A percentile compares a stretch with the other conserved stretches of the same genome.
phyloP scores from a whole-genome alignment of 2,797 vertebrate species.

The Carapus acus region DNA sequence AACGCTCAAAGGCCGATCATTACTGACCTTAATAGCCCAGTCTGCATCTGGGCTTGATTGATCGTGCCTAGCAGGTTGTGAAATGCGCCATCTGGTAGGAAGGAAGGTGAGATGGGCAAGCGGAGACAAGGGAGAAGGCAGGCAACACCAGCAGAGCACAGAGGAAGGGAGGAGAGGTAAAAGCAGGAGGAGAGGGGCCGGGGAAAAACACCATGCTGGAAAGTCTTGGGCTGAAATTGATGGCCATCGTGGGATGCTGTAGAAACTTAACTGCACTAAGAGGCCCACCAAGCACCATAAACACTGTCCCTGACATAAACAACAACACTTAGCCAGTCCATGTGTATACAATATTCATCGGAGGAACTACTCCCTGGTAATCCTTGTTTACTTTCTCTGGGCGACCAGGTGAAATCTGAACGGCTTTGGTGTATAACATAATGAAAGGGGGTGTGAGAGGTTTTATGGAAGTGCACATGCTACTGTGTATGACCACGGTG shows the following conservation, averaged over 20 bases:
- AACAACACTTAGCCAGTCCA: slow-evolving; percentile 76
- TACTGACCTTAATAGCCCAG: slow-evolving; percentile 74
- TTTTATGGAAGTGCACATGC: slow-evolving; percentile 24
- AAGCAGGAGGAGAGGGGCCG: slow-evolving; percentile 21
- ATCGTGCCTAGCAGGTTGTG: slow-evolving; percentile 81
- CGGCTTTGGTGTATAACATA: slow-evolving; percentile 48
- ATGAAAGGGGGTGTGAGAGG: slow-evolving; percentile 37
- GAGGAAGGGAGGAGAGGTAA: slow-evolving; percentile 57
- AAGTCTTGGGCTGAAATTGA: slow-evolving; percentile 70
- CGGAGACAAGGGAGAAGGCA: slow-evolving; percentile 61
- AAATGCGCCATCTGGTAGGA: slow-evolving; percentile 82
- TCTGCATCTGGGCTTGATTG: slow-evolving; percentile 74
- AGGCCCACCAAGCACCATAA: slow-evolving; percentile 77
- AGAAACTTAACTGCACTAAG: slow-evolving; percentile 77
- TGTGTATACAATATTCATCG: slow-evolving; percentile 78
- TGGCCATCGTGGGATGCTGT: slow-evolving; percentile 72
- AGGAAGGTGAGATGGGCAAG: slow-evolving; percentile 70
- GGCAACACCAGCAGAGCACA: slow-evolving; percentile 73
- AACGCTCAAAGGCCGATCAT: slow-evolving; percentile 75
- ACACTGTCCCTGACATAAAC: slow-evolving; percentile 77
- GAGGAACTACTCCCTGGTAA: slow-evolving; percentile 67
- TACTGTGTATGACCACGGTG: slow-evolving; percentile 20
- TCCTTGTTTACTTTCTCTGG: slow-evolving; percentile 69
- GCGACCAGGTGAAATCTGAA: slow-evolving; percentile 53
- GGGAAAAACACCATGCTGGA: slow-evolving; percentile 49